Base-by-base conservation (phyloP, 2,797 vertebrate species). In the Sebastes itinus region DNA sequence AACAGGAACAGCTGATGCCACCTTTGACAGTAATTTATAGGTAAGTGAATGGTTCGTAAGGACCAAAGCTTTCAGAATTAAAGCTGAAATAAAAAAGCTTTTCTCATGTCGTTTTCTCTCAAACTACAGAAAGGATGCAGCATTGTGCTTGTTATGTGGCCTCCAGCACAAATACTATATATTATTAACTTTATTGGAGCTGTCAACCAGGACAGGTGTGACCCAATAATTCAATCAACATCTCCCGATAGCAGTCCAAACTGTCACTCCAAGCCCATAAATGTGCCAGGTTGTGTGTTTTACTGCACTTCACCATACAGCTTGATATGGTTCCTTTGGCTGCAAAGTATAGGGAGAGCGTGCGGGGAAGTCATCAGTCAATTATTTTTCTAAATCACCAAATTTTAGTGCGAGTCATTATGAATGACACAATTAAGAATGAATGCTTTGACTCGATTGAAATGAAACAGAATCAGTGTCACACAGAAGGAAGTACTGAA, bases 1-100 rank as follows among this genome's bases (percentile, higher is more conserved):
- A 88, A 83, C 75, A 67, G 66, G 42, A 90, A 69, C 85, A 88
- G 82, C 89, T 90, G 85, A 86, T 87, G 63, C 87, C 84, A 78
- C 79, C 78, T 83, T 80, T 78, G 67, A 25, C 46, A 13, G 49
- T 71, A 54, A 77, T 84, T 87, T 76, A 64, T 33, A 59, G 56
- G 23, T 54, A 56, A 38, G 64, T 77, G 62, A 84, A 85, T 13
- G 56, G 49, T 73, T 77, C 66, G 75, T 66, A 52, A 68, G 23
- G 30, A 74, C 38, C 27, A 13, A 4, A 16, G 68, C 20, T 80
- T 78, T 88, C 42, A 71, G 72, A 82, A 82, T 80, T 61, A 72
- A 80, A 63, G 71, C 52, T 71, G 32, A 63, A 78, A 84, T 80
- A 22, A 59, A 78, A 68, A 68, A 32, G 35, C 30, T 20, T 49